A percentile compares a stretch with the other conserved stretches of the same genome.
phyloP scores from a whole-genome alignment of 2,888 invertebrate genomes.

The Caenorhabditis panamensis region DNA sequence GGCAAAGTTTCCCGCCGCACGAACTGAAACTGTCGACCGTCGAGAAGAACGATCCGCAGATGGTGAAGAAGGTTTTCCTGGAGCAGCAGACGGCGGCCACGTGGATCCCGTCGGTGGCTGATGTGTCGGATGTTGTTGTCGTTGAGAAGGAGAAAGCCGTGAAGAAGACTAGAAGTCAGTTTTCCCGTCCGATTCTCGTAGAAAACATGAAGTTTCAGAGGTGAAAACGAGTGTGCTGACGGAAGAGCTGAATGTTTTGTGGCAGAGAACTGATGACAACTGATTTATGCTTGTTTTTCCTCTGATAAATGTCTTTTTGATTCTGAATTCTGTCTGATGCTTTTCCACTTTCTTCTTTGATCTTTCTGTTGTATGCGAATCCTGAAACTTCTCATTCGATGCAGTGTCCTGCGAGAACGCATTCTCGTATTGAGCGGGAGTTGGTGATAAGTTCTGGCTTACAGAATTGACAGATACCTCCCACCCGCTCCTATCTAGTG shows the following conservation, averaged over 20 bases:
- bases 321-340: too few relatives aligned
- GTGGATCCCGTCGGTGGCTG: not conserved
- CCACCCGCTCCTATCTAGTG: too few relatives aligned
- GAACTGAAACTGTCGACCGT: slow-evolving; percentile 53
- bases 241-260: slow-evolving; percentile 32
- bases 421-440: too few relatives aligned
- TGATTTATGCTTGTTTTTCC: not conserved
- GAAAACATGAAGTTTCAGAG: slow-evolving; percentile 1
- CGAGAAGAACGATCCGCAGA: slow-evolving; percentile 56
- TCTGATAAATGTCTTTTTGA: not conserved
- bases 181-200: too few relatives aligned
- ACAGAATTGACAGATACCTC: too few relatives aligned
- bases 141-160: too few relatives aligned
- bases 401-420: too few relatives aligned
- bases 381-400: too few relatives aligned
- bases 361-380: too few relatives aligned
- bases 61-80: slow-evolving; percentile 51
- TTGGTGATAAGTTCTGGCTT: too few relatives aligned
- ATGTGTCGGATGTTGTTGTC: not conserved
- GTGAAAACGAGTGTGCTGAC: not conserved
- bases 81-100: slow-evolving; percentile 24
- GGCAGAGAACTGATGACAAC: slow-evolving; percentile 25
- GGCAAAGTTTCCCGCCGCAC: slow-evolving; percentile 25
- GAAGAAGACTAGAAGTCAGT: slow-evolving; percentile 1
- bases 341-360: too few relatives aligned